Evolutionary conservation across 1,140 invertebrate species (phyloP), one percentile per base, ranked within the genome.

Genomic region (Panagrolaimus sp.): DNA sequence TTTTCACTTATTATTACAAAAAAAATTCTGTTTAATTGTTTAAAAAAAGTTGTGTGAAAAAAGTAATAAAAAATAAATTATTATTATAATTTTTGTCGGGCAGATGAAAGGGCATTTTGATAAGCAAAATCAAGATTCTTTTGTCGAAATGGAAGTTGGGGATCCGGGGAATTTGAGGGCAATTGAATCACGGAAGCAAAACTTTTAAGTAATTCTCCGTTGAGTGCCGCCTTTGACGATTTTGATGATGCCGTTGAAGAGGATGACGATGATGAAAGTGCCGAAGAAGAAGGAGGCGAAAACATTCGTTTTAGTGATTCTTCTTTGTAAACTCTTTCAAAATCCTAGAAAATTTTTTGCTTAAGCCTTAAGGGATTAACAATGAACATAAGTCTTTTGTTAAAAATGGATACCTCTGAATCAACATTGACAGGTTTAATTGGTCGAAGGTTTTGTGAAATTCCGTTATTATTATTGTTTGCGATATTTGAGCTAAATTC

Each of bases 61-160:
- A 38, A 38, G 32, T 38, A 38, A 38, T 38, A 38, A 38, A 38
- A 38, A 38, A 38, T 38, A 38, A 38, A 38, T 38, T 38, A 38
- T 38, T 38, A 38, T 38, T 38, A 38, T 38, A 4, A 38, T 38
- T 38, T 2, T 38, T n/a, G n/a, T 38, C 32, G 32, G 32, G 7
- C 2, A 7, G 32, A 38, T 38, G 52, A 58, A 58, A 58, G 17
- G 52, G 67, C 67, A 63, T 68, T 68, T 52, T 68, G 67, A 44
- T 62, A 68, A 12, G 17, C 43, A 32, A 62, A 68, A 28, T 68
- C 67, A 17, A 68, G 38, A 32, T 62, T n/a, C 26, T 68, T 44
- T 17, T 44, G 67, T 24, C 8, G 55, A 17, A 63, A 17, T 6
- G 67, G 67, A 10, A 44, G 24, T 24, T 21, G 21, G 1, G 52